Base-by-base conservation (phyloP, 2,797 vertebrate genomes). In the Gymnopithys bicolor region DNA sequence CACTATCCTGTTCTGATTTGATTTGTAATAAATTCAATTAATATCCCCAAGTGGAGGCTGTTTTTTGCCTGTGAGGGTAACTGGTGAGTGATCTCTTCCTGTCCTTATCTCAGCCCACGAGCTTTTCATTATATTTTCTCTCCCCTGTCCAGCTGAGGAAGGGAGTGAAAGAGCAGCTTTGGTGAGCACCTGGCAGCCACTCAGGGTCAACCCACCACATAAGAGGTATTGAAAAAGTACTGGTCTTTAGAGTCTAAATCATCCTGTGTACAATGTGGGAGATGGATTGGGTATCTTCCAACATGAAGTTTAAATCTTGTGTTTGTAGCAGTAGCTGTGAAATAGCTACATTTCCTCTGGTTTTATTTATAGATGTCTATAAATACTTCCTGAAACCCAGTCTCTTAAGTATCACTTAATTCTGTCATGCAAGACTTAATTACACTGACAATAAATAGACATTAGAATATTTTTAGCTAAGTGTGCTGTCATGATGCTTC, bases 381-480 rank as follows among this genome's bases (percentile, higher is more conserved):
- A 96, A 95, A 93, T 89, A 81, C 73, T 94, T 95, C 51, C 78
- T 75, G 82, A 91, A 96, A 96, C 52, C n/a, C 37, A 68, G 3
- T 81, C 89, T 90, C 66, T 70, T 71, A 96, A 97, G 91, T 91
- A 78, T 96, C 91, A 73, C 71, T 96, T 93, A 90, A 85, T 95
- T 94, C 84, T 95, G 84, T 94, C 82, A 91, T 94, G 88, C 84
- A 89, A 85, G 91, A 92, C 84, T 93, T 95, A 96, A 96, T 96
- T 95, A 87, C 84, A 68, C 64, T 91, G 91, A 93, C 95, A 95
- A 96, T 96, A 96, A 96, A 95, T 92, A 96, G 91, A 85, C 64
- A 53, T 93, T 64, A 77, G 89, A 85, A 46, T 95, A 96, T 96
- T 96, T 96, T 96, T 94, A 95, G 94, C 82, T 64, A 70, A 85